Conservation (phyloP, 2,888 invertebrate species). For the Polyommatus icarus region DNA sequence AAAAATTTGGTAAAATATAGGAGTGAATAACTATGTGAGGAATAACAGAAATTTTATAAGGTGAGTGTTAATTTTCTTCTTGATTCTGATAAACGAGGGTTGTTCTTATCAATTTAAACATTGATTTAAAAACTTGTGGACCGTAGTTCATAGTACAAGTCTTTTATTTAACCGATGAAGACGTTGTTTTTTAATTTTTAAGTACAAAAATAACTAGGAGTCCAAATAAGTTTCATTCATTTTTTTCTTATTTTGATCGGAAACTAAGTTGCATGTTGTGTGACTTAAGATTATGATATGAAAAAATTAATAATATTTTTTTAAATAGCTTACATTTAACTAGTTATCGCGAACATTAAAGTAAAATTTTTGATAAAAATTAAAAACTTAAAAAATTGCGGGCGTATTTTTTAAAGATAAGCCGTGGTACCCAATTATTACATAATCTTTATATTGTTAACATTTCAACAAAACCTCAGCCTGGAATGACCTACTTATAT, state of each 20-base stretch:
- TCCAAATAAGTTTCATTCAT: neutral
- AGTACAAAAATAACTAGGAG: neutral
- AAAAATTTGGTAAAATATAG: neutral
- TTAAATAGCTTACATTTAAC: too few species aligned
- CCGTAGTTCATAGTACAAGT: neutral
- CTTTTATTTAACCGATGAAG: neutral
- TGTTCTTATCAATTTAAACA: constrained; percentile 16
- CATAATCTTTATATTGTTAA: neutral
- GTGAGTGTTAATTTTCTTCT: neutral
- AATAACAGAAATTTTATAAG: neutral
- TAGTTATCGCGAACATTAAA: neutral
- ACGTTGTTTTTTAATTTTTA: neutral
- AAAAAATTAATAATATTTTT: neutral
- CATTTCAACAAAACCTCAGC: constrained; percentile 17
- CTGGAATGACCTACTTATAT: constrained; percentile 58
- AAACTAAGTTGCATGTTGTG: neutral
- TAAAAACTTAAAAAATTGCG: neutral
- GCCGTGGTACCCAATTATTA: neutral
- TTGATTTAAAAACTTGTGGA: constrained; percentile 7
- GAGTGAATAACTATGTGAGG: constrained; percentile 14
- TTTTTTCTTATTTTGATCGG: neutral
- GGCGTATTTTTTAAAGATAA: neutral
- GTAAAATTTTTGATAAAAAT: neutral
- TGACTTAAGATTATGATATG: neutral
- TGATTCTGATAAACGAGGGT: too few species aligned